These are phyloP conservation scores for Eulemur mongoz DNA, from an alignment of 2,797 vertebrate genomes.

Conservation along the genomic window DNA sequence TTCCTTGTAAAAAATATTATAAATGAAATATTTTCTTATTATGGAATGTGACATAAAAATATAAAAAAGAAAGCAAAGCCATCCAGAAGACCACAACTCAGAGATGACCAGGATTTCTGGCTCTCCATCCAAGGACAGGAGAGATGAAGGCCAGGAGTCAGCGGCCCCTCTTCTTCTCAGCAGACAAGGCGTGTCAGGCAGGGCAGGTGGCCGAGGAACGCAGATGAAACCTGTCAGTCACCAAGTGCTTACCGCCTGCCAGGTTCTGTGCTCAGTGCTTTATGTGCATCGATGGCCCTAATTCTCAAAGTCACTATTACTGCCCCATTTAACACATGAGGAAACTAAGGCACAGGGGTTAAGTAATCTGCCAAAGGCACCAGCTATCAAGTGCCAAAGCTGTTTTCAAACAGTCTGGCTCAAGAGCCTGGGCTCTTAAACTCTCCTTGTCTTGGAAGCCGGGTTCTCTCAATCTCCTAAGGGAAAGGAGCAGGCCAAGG, in stretches of 20 bases:
- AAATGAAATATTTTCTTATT: neutral
- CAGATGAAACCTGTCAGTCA: neutral
- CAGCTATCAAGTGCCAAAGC: neutral
- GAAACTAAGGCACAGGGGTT: neutral
- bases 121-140: too few relatives aligned
- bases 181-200: neutral
- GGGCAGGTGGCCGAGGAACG: rapidly evolving
- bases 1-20: neutral
- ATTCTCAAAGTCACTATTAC: neutral
- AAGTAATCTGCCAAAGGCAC: neutral
- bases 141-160: neutral
- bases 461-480: neutral
- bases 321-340: neutral
- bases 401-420: neutral
- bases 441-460: neutral
- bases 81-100: neutral
- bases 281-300: neutral
- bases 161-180: neutral
- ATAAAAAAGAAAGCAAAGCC: neutral
- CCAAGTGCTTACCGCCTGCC: neutral
- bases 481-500: neutral
- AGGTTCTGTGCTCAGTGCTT: neutral
- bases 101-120: neutral
- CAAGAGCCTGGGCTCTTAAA: neutral
- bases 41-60: neutral